Base-by-base conservation (phyloP, 1,140 invertebrate species). In the Drosophila ambigua region DNA sequence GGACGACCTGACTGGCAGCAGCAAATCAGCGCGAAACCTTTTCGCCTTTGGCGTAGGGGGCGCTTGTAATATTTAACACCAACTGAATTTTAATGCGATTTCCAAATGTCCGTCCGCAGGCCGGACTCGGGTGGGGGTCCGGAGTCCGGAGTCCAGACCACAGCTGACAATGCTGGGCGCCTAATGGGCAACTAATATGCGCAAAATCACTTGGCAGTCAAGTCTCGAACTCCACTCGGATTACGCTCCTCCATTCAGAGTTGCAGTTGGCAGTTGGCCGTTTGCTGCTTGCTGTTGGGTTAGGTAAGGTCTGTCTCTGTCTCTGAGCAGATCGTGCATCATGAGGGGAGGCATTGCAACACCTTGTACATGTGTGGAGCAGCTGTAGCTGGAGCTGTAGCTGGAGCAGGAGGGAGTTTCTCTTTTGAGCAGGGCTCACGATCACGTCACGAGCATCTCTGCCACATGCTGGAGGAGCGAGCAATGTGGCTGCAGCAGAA, bases 181-280 rank as follows among this genome's bases (percentile, higher is more conserved):
- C 83, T 88, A 88, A 88, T 88, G 83, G 83, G 65, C 83, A 88
- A 88, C 83, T 88, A 88, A 88, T 88, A 88, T 88, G 83, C 83
- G 65, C 84, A 73, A 78, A 88, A 88, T 79, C 84, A 88, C 83
- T 88, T 77, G 85, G 76, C 79, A 88, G 83, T 75, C 83, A 51
- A 87, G 83, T 79, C 75, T 55, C 83, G 83, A 88, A 78, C 74
- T 78, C 64, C 60, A 73, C 54, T 78, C 48, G 43, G 48, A 68
- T 43, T 63, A 43, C 55, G 39, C 54, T 24, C 13, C 54, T 24
- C 13, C 7, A 59, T 41, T 31, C 28, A 16, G 35, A 23, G 6
- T 9, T 11, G 28, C 35, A 58, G 59, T 11, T 41, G 24, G 20
- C 20, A 20, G 20, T 20, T 1, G 1, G 20, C 20, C 1, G 20